These are phyloP conservation scores for Falco columbarius DNA, from an alignment of 2,797 vertebrate species.

Conservation along the genomic window DNA sequence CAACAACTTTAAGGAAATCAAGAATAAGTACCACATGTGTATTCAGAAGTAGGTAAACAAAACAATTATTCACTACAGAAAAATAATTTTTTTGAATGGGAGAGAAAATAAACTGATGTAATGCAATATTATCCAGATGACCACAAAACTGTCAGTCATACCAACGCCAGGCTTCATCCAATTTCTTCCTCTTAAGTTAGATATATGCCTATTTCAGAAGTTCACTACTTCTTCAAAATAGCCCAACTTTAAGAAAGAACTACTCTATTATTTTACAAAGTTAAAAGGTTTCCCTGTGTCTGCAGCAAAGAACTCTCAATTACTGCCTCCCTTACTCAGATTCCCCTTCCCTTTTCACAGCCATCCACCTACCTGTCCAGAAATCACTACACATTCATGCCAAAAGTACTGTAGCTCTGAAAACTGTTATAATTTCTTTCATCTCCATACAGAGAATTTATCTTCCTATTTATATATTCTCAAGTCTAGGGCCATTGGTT, in stretches of 20 bases:
- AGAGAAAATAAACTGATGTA: background rate
- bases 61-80: background rate
- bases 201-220: background rate
- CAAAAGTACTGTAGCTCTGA: background rate
- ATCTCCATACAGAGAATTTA: background rate
- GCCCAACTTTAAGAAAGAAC: background rate
- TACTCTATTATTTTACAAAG: background rate
- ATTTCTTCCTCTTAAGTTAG: background rate
- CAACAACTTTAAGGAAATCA: background rate
- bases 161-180: background rate
- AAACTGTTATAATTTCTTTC: background rate
- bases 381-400: background rate
- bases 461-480: background rate
- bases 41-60: background rate
- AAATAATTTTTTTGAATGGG: rapidly evolving
- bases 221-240: background rate
- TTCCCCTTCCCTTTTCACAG: background rate
- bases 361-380: background rate
- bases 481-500: background rate
- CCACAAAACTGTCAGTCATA: background rate
- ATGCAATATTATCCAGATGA: background rate
- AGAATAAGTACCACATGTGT: background rate
- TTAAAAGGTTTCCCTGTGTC: background rate
- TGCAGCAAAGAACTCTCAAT: background rate
- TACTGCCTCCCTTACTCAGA: background rate